Conservation (phyloP, 2,113 vertebrate species). For the Ivindomyrus marchei region DNA sequence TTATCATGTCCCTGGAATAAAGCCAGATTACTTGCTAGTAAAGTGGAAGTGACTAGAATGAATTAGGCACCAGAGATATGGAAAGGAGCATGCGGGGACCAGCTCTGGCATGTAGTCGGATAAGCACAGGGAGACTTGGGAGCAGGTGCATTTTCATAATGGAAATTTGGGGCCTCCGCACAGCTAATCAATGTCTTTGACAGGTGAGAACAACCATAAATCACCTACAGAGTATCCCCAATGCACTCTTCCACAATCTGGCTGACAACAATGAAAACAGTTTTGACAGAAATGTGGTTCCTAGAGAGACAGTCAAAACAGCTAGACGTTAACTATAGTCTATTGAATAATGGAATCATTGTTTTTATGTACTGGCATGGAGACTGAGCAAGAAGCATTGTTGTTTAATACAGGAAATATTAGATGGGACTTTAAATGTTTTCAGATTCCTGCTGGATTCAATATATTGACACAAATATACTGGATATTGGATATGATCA, state of each 20-base stretch:
- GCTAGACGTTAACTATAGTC: background rate
- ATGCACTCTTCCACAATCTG: background rate
- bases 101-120: background rate
- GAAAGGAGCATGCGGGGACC: background rate
- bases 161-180: background rate
- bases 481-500: background rate
- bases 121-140: background rate
- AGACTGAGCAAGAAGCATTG: background rate
- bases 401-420: background rate
- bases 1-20: background rate
- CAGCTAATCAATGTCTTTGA: slow-evolving; percentile 12
- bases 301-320: background rate
- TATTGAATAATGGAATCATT: background rate
- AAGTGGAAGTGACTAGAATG: background rate
- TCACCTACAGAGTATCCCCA: background rate
- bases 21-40: background rate
- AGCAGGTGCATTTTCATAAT: slow-evolving; percentile 8
- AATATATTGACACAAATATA: background rate
- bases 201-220: slow-evolving; percentile 4
- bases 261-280: background rate
- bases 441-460: background rate
- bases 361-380: background rate
- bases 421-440: background rate
- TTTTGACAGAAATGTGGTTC: background rate
- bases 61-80: background rate